These are phyloP conservation scores for Trachelipus rathkii DNA, from an alignment of 1,140 invertebrate genomes.

Conservation along the genomic window DNA sequence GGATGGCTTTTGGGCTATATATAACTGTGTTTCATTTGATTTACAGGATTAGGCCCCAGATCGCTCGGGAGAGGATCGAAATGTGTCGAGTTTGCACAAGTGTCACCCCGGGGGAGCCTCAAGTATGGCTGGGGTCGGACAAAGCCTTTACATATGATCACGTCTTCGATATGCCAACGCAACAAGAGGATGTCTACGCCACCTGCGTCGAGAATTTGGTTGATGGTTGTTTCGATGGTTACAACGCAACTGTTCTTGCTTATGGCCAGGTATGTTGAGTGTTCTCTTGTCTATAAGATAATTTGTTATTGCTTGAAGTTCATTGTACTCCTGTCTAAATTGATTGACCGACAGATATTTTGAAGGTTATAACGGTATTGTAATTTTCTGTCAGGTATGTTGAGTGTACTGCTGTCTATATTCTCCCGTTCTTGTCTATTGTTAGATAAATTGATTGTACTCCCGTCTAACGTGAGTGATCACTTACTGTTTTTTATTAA, in stretches of 20 bases:
- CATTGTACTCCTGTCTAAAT: too few species aligned
- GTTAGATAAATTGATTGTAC: too few species aligned
- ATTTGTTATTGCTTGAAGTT: too few species aligned
- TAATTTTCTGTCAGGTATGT: too few species aligned
- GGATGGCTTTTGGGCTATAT: too few species aligned
- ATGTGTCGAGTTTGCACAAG: conserved; percentile 89
- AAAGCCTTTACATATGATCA: conserved; percentile 96
- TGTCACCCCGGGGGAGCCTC: conserved; percentile 79
- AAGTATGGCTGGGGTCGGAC: conserved; percentile 87
- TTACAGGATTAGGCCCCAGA: conserved; percentile 86
- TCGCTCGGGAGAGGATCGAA: conserved; percentile 85
- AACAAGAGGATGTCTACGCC: conserved; percentile 75
- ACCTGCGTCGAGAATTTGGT: conserved; percentile 79
- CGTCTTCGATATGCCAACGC: conserved; percentile 70
- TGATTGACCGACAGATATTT: too few species aligned
- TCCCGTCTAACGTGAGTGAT: too few species aligned
- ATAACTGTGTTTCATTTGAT: background rate
- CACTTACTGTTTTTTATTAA: too few species aligned
- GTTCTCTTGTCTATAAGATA: too few species aligned
- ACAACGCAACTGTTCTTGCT: conserved; percentile 91
- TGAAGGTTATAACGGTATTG: too few species aligned
- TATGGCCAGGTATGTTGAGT: conserved; percentile 74
- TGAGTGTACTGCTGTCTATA: too few species aligned
- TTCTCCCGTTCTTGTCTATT: too few species aligned
- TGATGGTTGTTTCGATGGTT: conserved; percentile 80